Base-by-base conservation (phyloP, 2,113 vertebrate genomes). In the Corythornis madagascariensis region DNA sequence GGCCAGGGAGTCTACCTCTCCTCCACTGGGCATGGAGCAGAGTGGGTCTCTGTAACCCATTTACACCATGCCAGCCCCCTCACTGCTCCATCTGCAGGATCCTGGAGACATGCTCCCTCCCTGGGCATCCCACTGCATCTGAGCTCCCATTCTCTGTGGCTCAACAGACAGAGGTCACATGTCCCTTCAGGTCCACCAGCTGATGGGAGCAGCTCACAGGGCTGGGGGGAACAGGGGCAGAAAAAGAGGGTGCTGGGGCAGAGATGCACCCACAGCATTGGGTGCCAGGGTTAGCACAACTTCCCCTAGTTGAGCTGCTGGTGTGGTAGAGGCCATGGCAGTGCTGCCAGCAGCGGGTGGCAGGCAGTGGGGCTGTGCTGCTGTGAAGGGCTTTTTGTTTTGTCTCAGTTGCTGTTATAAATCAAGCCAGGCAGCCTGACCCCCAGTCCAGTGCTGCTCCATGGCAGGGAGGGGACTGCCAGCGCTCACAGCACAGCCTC, bases 321-420 rank as follows among this genome's bases (percentile, higher is more conserved):
- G 73, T 2, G 1, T 80, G 90, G 82, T 4, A 3, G 73, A 72
- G 64, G 69, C 73, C 0, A 3, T 21, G 82, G 52, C 18, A 13
- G 82, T 60, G 78, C 89, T 91, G 91, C 80, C 17, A 63, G 92
- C 83, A 89, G 92, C 53, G 52, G 78, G 90, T 81, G 38, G 92
- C 93, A 91, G 92, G 83, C 87, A 1, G 74, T 84, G 88, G 56
- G 75, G 80, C 89, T 38, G 75, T 2, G 16, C 72, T 66, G 83
- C 87, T 7, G 4, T 96, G 96, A 97, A 96, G 95, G 93, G 92
- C 80, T 96, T 96, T 97, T 97, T 97, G 95, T 97, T 94, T 82
- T 72, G 85, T 10, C 0, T 94, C 92, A 92, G 94, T 96, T 96
- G 89, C 65, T 93, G 92, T 86, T 95, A 93, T 95, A 97, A 96